phyloP scores from a whole-genome alignment of 2,113 vertebrate genomes.

The Polypterus senegalus region DNA sequence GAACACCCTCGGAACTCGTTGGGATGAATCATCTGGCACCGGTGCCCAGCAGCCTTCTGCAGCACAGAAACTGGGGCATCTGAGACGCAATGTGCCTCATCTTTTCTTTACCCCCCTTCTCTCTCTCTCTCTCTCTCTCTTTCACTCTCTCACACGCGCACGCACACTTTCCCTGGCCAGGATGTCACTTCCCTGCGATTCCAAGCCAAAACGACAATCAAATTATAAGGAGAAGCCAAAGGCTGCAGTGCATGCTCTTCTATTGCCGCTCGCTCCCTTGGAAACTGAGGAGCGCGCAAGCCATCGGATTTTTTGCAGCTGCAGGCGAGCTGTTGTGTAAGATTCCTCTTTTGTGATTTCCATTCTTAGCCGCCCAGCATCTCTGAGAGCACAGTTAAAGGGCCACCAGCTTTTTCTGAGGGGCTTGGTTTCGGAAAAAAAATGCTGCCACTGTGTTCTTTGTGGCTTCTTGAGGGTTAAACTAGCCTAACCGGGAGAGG shows the following conservation, averaged over 20 bases:
- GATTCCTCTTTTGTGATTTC: conserved; percentile 3
- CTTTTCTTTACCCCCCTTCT: conserved; percentile 10
- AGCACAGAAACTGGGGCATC: conserved; percentile 8
- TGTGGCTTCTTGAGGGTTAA: too few relatives aligned
- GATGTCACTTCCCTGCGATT: conserved; percentile 8
- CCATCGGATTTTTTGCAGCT: conserved; percentile 12
- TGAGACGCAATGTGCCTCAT: conserved; percentile 10
- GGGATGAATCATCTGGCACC: conserved; percentile 18
- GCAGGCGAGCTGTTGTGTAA: background rate
- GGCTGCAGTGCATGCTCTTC: background rate
- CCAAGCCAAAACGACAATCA: conserved; percentile 5
- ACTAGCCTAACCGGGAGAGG: too few relatives aligned
- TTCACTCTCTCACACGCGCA: conserved; percentile 7
- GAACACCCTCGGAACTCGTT: conserved; percentile 4
- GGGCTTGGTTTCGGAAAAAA: too few relatives aligned
- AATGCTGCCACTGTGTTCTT: too few relatives aligned
- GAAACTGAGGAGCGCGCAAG: conserved; percentile 2
- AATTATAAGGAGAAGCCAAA: conserved; percentile 5
- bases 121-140: conserved; percentile 9
- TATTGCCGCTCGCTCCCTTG: background rate
- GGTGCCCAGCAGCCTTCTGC: conserved; percentile 13
- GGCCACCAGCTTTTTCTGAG: too few relatives aligned
- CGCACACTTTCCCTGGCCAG: background rate
- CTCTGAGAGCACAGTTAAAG: too few relatives aligned
- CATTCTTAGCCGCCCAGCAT: background rate